These are phyloP conservation scores for Neodon shergylaensis DNA, from an alignment of 2,113 vertebrate species.

Conservation along the genomic window DNA sequence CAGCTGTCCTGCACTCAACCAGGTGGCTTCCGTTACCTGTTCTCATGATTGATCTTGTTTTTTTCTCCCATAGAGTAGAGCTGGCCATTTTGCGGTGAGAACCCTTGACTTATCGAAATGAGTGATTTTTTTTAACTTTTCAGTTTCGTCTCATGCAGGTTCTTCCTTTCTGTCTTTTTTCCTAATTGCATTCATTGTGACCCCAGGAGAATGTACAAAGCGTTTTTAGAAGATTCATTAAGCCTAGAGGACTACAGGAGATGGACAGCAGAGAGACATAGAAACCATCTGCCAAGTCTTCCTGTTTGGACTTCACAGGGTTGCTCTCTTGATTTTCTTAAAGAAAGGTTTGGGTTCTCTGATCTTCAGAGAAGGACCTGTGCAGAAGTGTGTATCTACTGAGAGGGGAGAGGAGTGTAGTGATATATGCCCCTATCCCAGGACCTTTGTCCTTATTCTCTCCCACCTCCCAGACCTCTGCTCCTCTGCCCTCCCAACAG, in stretches of 20 bases:
- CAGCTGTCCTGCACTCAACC: neutral
- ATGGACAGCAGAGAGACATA: neutral
- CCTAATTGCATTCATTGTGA: slow-evolving; percentile 1
- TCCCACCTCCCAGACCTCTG: neutral
- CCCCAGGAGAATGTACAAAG: neutral
- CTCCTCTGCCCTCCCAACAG: accelerated
- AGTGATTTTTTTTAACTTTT: neutral
- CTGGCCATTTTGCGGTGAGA: neutral
- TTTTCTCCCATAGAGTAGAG: neutral
- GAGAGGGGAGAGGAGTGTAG: neutral
- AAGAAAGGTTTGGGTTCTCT: neutral
- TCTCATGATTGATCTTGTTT: neutral
- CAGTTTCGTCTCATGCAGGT: neutral
- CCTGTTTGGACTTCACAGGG: neutral
- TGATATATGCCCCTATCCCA: neutral
- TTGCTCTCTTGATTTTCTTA: neutral
- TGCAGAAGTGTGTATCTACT: accelerated
- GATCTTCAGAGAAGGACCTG: neutral
- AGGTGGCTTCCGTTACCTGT: accelerated
- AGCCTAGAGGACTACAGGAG: neutral
- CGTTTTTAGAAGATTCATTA: slow-evolving; percentile 19
- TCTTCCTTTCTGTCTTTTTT: neutral
- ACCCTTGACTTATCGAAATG: neutral
- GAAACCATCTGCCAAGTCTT: accelerated
- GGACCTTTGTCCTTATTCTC: neutral